Evolutionary conservation across 1,140 invertebrate genomes (phyloP), one percentile per base, ranked within the genome.

Genomic region (Thaumatotibia leucotreta): DNA sequence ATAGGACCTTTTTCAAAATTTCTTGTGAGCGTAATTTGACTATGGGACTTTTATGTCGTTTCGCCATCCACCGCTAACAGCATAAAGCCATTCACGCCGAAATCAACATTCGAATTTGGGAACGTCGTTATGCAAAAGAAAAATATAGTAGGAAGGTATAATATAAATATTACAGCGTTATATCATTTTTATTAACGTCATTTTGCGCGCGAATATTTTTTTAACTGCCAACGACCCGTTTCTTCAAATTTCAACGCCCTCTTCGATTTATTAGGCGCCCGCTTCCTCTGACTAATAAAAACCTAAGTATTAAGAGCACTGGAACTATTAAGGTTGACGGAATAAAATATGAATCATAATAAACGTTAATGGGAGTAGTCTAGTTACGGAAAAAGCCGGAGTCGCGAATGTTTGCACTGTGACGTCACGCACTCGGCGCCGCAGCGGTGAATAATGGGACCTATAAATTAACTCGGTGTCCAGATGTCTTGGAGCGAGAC

Each of bases 381-480:
- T 58, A 63, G 49, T 65, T 61, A 49, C 65, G 64, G 66, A 73
- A 75, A 73, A 70, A 70, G 63, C 70, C 61, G 45, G 39, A 54
- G 58, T 68, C 14, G 24, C 52, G 27, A 27, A 14, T 66, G 65
- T 63, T 70, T 67, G 65, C 61, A 70, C 52, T 65, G 66, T 78
- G 76, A 76, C 74, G 72, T 78, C 76, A 76, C 50, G 52, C 29
- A 14, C 52, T 31, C 35, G 70, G 69, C 76, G 70, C 70, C 75
- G 64, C 33, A 61, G 29, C 64, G 29, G 45, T 71, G 70, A 80
- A 68, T 78, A 80, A 80, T 78, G 70, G 63, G 54, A 45, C 35
- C 66, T 63, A 80, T 80, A 80, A 78, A 80, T 80, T 75, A 75
- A 66, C 67, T 63, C 32, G 64, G 50, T 69, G 69, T 74, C 76